Conservation (phyloP, 2,797 vertebrate genomes). For the Phalloptychus januarius region DNA sequence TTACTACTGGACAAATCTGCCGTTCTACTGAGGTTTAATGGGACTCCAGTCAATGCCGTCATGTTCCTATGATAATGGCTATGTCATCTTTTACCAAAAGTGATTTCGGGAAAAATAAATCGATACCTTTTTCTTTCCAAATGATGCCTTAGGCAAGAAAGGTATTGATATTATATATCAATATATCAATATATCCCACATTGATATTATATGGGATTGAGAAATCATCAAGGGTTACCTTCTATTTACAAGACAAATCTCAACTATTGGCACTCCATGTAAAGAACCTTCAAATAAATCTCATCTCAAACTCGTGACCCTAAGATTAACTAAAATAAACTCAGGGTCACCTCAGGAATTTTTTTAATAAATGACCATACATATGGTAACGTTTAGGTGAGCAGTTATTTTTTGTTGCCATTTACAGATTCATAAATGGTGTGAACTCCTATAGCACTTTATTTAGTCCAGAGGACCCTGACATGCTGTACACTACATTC, state of each 20-base stretch:
- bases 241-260: neutral
- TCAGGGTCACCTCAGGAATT: too few species aligned
- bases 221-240: too few species aligned
- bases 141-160: neutral
- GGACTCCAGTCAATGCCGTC: neutral
- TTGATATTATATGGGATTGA: too few species aligned
- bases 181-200: too few species aligned
- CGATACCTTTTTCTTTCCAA: neutral
- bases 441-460: too few species aligned
- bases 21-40: neutral
- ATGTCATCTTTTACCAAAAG: too few species aligned
- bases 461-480: too few species aligned
- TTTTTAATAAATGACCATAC: neutral
- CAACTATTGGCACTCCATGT: neutral
- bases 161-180: too few species aligned
- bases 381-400: neutral
- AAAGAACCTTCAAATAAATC: neutral
- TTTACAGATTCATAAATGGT: neutral
- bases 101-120: too few species aligned
- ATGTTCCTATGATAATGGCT: too few species aligned
- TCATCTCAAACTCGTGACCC: neutral
- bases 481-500: too few species aligned
- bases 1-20: neutral
- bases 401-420: neutral
- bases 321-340: neutral